These are phyloP conservation scores for Potamilus streckersoni DNA, from an alignment of 1,140 invertebrate genomes.

Conservation along the genomic window DNA sequence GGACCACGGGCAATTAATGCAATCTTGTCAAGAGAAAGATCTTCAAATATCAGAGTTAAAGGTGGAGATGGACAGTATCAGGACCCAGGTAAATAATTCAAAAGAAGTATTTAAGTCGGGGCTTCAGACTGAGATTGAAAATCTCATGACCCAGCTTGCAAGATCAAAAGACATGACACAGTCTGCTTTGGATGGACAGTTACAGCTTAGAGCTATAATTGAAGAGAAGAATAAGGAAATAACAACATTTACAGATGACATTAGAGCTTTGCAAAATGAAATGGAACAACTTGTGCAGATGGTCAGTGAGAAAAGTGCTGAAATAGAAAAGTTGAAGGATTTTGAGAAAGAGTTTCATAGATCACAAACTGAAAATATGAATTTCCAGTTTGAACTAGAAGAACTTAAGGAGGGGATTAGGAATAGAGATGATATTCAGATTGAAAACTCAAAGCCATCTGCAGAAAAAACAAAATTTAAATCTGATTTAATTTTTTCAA, in stretches of 20 bases:
- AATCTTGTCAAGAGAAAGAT: slow-evolving; percentile 46
- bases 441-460: too few relatives aligned
- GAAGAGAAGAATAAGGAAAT: slow-evolving; percentile 32
- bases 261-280: slow-evolving; percentile 19
- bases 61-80: slow-evolving; percentile 19
- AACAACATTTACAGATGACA: slow-evolving; percentile 24
- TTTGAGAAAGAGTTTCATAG: slow-evolving; percentile 14
- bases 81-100: too few relatives aligned
- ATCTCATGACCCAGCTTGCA: too few relatives aligned
- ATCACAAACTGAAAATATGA: too few relatives aligned
- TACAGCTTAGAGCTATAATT: slow-evolving; percentile 17
- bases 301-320: slow-evolving; percentile 2
- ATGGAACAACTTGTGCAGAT: slow-evolving; percentile 4
- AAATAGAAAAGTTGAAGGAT: slow-evolving; percentile 27
- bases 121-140: too few relatives aligned
- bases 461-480: too few relatives aligned
- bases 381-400: too few relatives aligned
- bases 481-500: neutral
- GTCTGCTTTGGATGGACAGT: slow-evolving; percentile 29
- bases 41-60: slow-evolving; percentile 39
- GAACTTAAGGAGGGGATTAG: too few relatives aligned
- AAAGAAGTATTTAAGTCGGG: too few relatives aligned
- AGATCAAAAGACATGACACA: slow-evolving; percentile 26
- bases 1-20: slow-evolving; percentile 39
- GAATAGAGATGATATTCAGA: too few relatives aligned